Evolutionary conservation across 2,888 invertebrate species (phyloP).

Genomic region (Athalia rosae): DNA sequence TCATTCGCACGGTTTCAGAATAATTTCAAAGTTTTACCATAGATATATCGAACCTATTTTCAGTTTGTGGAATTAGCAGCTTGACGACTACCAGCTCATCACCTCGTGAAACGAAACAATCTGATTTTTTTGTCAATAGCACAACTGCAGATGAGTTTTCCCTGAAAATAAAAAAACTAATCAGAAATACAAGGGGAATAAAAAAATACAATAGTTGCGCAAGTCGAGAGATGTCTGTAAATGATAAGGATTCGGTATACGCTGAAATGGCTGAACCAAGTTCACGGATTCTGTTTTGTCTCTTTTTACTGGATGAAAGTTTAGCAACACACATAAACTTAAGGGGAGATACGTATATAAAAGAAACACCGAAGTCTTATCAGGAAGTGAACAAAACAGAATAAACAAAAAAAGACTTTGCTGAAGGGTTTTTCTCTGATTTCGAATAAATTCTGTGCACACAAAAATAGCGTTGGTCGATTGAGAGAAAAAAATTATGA

Average conservation of each 20-base stretch:
- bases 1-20: too few species aligned
- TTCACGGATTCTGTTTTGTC: background rate
- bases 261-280: background rate
- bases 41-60: too few species aligned
- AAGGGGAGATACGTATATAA: background rate
- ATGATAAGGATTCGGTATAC: conserved; percentile 4
- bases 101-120: background rate
- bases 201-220: background rate
- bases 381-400: background rate
- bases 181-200: background rate
- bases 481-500: too few species aligned
- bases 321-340: background rate
- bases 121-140: background rate
- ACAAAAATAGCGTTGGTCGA: too few species aligned
- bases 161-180: background rate
- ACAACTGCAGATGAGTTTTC: background rate
- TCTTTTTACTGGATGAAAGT: conserved; percentile 15
- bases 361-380: background rate
- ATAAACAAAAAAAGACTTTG: too few species aligned
- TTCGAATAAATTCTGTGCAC: background rate
- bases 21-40: too few species aligned
- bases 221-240: conserved; percentile 11
- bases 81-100: too few species aligned
- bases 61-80: too few species aligned
- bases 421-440: conserved; percentile 8